Evolutionary conservation across 2,888 invertebrate genomes (phyloP), one percentile per base, ranked within the genome.

Genomic region (Lasioglossum zephyrum): DNA sequence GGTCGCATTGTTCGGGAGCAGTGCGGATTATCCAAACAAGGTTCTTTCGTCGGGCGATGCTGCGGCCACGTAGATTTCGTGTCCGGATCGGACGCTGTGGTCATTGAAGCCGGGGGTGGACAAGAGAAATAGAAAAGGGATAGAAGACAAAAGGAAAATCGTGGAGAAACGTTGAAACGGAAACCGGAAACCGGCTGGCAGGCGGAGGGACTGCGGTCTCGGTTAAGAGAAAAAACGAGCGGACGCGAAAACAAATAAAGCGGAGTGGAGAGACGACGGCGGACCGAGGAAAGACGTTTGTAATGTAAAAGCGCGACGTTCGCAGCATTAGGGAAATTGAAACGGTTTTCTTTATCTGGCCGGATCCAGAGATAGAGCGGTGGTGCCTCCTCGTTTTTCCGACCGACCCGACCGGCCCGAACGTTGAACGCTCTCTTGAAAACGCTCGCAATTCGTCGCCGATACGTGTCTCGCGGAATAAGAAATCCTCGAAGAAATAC

Each of bases 321-420:
- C 86, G 87, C 90, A 92, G 93, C 94, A 94, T 94, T 94, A 94
- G 93, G 94, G 93, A 94, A 94, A 94, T 94, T 94, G 93, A 94
- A 94, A 94, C 93, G 93, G 92, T 93, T 93, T 93, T 93, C 93
- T 92, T 93, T 93, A 93, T 93, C 93, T 88, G 87, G 66, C 77
- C 47, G 77, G 84, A 85, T 82, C 41, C 66, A 18, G 41, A 74
- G 84, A 77, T 78, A 76, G 85, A 73, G 79, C 79, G 31, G 31
- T 31, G 31, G 78, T 73, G 79, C 80, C 73, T 87, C 80, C 69
- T 1, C 63, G 47, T 63, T 82, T 36, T 81, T 76, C 41, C 77
- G 77, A 84, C 41, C 53, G 53, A 22, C 53, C 53, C 53, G 53
- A 3, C 53, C 4, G 22, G 26, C 22, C 13, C 31, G 77, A 4